Percentiles rank a stretch among this genome's conserved stretches.
phyloP scores from a whole-genome alignment of 2,888 invertebrate species.

The Strigamia transsilvanica region DNA sequence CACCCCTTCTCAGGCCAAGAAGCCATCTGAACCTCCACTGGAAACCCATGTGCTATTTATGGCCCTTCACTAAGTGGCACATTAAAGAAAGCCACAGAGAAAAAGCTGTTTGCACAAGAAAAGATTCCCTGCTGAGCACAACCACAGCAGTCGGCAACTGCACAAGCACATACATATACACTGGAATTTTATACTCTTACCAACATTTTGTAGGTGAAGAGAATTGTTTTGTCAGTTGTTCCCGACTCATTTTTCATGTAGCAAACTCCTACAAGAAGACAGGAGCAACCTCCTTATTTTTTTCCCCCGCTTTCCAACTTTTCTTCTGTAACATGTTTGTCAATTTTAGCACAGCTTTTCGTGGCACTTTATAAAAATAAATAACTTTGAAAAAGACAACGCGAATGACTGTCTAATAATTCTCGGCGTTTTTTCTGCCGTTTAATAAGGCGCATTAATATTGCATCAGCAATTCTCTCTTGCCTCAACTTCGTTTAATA shows the following conservation, averaged over 20 bases:
- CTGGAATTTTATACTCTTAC: constrained; percentile 26
- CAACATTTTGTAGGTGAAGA: constrained; percentile 30
- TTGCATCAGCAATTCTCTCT: not conserved
- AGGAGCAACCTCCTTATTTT: not conserved
- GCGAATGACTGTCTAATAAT: constrained; percentile 5
- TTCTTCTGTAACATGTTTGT: not conserved
- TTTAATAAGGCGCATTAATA: not conserved
- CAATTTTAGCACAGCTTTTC: constrained; percentile 23
- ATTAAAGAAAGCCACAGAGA: constrained; percentile 30
- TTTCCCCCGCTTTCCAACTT: not conserved
- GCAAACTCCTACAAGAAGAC: constrained; percentile 14
- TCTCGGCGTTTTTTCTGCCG: not conserved
- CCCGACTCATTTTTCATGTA: constrained; percentile 30
- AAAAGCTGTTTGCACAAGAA: constrained; percentile 26
- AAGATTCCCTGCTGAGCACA: constrained; percentile 30
- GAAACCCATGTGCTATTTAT: constrained; percentile 30
- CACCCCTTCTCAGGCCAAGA: constrained; percentile 14
- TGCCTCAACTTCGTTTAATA: not conserved
- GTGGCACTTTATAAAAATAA: not conserved
- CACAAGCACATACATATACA: constrained; percentile 30
- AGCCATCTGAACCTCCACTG: constrained; percentile 30
- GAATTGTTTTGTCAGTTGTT: constrained; percentile 30
- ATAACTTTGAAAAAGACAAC: not conserved
- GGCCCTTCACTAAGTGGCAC: constrained; percentile 30
- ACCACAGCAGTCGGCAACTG: constrained; percentile 30